A percentile compares a stretch with the other conserved stretches of the same genome.
These are phyloP conservation scores for Stigmatopora nigra DNA, from an alignment of 2,113 vertebrate genomes.

Conservation along the genomic window DNA sequence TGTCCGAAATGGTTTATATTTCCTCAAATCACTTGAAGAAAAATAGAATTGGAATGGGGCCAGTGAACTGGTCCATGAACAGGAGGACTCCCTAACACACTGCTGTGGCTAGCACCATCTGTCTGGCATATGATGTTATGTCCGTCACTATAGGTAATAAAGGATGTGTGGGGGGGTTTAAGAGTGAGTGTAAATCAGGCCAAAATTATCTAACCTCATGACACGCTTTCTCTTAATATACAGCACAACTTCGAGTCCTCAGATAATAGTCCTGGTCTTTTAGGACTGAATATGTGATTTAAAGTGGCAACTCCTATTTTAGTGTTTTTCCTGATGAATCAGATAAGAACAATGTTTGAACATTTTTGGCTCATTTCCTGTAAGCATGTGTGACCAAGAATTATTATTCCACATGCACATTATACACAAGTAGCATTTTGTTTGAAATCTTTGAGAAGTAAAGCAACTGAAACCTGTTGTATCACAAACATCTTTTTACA, in stretches of 20 bases:
- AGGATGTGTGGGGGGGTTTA: constrained; percentile 15
- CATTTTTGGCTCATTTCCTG: constrained; percentile 19
- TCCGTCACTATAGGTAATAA: constrained; percentile 13
- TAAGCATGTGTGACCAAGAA: constrained; percentile 23
- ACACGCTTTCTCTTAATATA: constrained; percentile 50
- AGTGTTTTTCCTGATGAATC: not conserved
- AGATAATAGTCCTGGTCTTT: constrained; percentile 21
- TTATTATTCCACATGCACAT: constrained; percentile 1
- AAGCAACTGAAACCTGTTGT: not conserved
- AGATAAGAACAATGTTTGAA: constrained; percentile 23
- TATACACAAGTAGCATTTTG: not conserved
- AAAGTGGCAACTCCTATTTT: constrained; percentile 8
- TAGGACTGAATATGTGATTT: constrained; percentile 43
- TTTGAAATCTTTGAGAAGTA: constrained; percentile 8
- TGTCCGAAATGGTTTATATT: constrained; percentile 23
- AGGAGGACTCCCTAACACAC: constrained; percentile 41
- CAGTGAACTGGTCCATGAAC: constrained; percentile 43
- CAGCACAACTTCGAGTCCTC: constrained; percentile 6
- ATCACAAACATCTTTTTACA: constrained; percentile 16
- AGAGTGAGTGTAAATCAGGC: constrained; percentile 49
- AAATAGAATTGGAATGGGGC: constrained; percentile 42
- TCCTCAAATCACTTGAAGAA: constrained; percentile 1
- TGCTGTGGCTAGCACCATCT: constrained; percentile 53
- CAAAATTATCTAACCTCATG: constrained; percentile 43
- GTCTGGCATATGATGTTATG: constrained; percentile 39